Base-by-base conservation (phyloP, 1,140 invertebrate genomes). In the Drosophila micromelanica region DNA sequence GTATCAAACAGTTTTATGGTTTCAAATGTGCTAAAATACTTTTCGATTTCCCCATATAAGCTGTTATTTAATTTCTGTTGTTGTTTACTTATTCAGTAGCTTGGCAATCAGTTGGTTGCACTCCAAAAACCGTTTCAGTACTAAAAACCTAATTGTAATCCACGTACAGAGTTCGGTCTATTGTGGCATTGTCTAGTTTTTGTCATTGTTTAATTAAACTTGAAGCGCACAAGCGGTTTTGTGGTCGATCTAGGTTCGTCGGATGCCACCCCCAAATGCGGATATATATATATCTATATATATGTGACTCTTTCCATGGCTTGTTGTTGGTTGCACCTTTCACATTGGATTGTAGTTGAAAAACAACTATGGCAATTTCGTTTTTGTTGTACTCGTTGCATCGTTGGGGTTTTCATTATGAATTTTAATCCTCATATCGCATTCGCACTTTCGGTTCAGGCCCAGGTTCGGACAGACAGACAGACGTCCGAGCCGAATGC, bases 401-500 rank as follows among this genome's bases (percentile, higher is more conserved):
- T 61, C 73, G 65, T 78, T 87, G 75, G 67, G 78, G 78, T 54
- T 87, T 86, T 82, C 81, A 86, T 86, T 86, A 86, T 86, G 81
- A 86, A 86, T 86, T 86, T 86, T 86, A 86, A 86, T 86, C 82
- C 81, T 76, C 81, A 86, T 86, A 86, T 87, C 81, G 81, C 84
- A 86, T 86, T 86, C 82, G 82, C 81, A 86, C 82, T 86, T 86
- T 78, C 67, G 67, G 78, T 65, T 76, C 81, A 80, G 81, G 73
- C 73, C 11, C 64, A 20, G 38, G 52, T 51, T 8, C 49, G n/a
- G 20, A 32, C 32, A 15, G 63, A 15, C 52, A 12, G 68, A 2
- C 13, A 7, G 27, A 15, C 23, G 15, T 9, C 43, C 54, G 46
- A 38, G 15, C 43, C 43, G 48, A 30, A 20, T 38, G 32, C 52